These are phyloP conservation scores for Mylabris phalerata DNA, from an alignment of 1,140 invertebrate species.

Conservation along the genomic window DNA sequence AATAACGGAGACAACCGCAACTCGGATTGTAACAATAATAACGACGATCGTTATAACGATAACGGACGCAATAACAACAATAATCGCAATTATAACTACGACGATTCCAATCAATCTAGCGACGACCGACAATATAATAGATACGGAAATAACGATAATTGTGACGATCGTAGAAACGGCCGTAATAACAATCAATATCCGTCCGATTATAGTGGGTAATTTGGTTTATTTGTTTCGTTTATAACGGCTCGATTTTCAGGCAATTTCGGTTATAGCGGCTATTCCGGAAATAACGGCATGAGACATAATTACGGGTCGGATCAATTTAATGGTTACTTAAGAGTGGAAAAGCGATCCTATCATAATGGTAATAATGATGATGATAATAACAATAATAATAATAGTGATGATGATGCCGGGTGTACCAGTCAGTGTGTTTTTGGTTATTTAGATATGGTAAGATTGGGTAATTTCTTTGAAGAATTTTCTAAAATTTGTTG, in stretches of 20 bases:
- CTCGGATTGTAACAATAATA: slow-evolving; percentile 4
- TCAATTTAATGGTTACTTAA: not conserved
- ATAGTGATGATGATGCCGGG: slow-evolving; percentile 20
- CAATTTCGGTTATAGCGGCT: slow-evolving; percentile 9
- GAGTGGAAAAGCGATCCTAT: slow-evolving; percentile 10
- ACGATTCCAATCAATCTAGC: slow-evolving; percentile 6
- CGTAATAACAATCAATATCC: not conserved
- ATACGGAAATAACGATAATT: not conserved
- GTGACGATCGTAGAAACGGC: not conserved
- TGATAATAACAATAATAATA: not conserved
- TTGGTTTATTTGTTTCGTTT: not conserved
- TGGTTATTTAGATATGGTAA: slow-evolving; percentile 32
- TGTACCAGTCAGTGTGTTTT: slow-evolving; percentile 34
- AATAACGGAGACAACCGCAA: not conserved
- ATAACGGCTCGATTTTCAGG: slow-evolving; percentile 1
- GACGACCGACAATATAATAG: not conserved
- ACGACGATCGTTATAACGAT: slow-evolving; percentile 8
- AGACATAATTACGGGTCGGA: not conserved
- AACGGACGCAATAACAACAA: slow-evolving; percentile 2
- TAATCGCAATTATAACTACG: not conserved
- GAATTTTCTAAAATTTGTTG: slow-evolving; percentile 8
- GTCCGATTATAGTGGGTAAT: not conserved
- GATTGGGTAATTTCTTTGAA: slow-evolving; percentile 3
- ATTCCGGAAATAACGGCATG: not conserved
- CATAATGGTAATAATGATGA: not conserved